Base-by-base conservation (phyloP, 2,888 invertebrate species). In the Oligia strigilis region DNA sequence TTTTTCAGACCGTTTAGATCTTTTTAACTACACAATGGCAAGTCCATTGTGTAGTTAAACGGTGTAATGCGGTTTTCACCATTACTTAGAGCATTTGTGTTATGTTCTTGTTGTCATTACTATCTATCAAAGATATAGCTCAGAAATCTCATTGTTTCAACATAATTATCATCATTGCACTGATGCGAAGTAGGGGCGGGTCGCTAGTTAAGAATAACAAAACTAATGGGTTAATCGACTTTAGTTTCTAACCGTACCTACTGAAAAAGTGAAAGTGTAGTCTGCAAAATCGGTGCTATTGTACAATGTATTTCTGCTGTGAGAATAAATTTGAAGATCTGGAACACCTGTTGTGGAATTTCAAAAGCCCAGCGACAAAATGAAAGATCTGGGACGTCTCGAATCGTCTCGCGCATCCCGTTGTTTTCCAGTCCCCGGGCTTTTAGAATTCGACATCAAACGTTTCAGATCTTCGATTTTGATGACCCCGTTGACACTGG, bases 241-340 rank as follows among this genome's bases (percentile, higher is more conserved):
- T 52, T 36, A 13, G 6, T 55, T 71, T 36, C 52, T 71, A 14
- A 71, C 36, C 3, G 52, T 71, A 36, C 9, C 9, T 13, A 17
- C 9, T 23, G 19, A 67, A 75, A 60, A 81, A 66, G 23, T 74
- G 1, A 69, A 82, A 79, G 14, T 71, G 2, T 43, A 46, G 40
- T 43, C 58, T 52, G 60, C 14, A 4, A 77, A 81, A 60, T 77
- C 9, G n/a, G 8, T 8, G 65, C 77, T 17, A 43, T 55, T 77
- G n/a, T 83, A 13, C 66, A 29, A 29, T 29, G 29, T 29, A 29
- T 29, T 29, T 29, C 29, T 29, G 29, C 29, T 29, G 29, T 29
- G 29, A 29, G 29, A 29, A 29, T 29, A 29, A 29, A 29, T 29
- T 29, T 29, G 29, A 29, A 29, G 29, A 29, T 29, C 29, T 29